These are phyloP conservation scores for Corythaeola cristata DNA, from an alignment of 2,113 vertebrate genomes.

Conservation along the genomic window DNA sequence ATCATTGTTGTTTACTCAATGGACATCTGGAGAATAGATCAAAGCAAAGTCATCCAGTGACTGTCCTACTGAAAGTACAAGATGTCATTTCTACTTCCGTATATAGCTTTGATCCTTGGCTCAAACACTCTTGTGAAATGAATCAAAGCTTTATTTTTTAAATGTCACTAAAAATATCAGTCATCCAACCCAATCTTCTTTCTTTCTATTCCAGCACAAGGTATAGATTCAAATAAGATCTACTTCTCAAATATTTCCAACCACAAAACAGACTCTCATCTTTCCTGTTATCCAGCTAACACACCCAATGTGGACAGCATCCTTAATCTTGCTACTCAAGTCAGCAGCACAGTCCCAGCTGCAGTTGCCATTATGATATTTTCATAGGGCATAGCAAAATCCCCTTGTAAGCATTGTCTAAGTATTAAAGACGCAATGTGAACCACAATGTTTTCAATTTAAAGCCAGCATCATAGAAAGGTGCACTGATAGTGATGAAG, in stretches of 20 bases:
- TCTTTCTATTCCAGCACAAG: neutral
- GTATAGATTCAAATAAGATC: neutral
- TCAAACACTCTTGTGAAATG: neutral
- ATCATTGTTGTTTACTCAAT: constrained; percentile 8
- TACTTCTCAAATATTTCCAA: neutral
- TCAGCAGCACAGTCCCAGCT: neutral
- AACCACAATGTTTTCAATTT: neutral
- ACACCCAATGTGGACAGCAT: neutral
- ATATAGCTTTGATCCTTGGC: neutral
- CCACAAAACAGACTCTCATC: neutral
- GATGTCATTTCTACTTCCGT: neutral
- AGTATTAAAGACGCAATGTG: neutral
- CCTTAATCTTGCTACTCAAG: neutral
- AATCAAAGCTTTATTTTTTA: neutral
- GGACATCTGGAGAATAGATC: constrained; percentile 5
- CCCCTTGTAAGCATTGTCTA: neutral
- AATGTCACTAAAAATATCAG: neutral
- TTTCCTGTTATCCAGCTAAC: neutral
- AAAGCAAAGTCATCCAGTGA: constrained; percentile 33
- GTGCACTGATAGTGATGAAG: neutral
- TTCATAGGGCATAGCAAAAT: neutral
- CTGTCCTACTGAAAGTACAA: neutral
- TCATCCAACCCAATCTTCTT: neutral
- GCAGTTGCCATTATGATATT: neutral
- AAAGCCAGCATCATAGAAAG: neutral